Evolutionary conservation across 2,797 vertebrate genomes (phyloP).

Genomic region (Heteromormyrus szaboi): DNA sequence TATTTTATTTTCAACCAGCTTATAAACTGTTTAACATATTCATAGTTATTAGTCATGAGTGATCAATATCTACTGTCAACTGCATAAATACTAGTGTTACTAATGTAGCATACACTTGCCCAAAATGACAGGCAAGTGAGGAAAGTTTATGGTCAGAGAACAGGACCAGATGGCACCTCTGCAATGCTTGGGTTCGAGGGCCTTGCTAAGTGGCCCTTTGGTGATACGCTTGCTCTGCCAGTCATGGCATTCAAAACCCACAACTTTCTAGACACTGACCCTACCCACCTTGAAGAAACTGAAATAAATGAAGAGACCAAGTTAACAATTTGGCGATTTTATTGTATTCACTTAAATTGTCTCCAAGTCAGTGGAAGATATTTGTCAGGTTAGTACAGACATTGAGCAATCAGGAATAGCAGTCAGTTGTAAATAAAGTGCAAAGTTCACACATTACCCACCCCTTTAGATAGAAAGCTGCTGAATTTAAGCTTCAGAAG

Average conservation of each 20-base stretch:
- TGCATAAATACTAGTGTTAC: neutral
- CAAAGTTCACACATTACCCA: conserved; percentile 31
- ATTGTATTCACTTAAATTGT: conserved; percentile 43
- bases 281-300: neutral
- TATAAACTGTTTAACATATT: neutral
- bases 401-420: conserved; percentile 28
- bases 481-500: conserved; percentile 44
- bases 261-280: neutral
- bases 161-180: neutral
- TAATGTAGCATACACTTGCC: neutral
- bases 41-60: neutral
- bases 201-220: neutral
- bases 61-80: neutral
- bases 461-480: neutral
- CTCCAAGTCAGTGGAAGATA: conserved; percentile 33
- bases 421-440: conserved; percentile 28
- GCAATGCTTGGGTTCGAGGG: neutral
- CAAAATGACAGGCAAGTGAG: neutral
- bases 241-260: neutral
- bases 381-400: conserved; percentile 20
- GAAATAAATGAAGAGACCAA: neutral
- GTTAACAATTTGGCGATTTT: neutral
- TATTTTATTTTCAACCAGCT: neutral
- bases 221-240: neutral
- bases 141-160: neutral